A percentile compares a stretch with the other conserved stretches of the same genome.
Conservation (phyloP, 2,113 vertebrate species). For the Hassar affinis region DNA sequence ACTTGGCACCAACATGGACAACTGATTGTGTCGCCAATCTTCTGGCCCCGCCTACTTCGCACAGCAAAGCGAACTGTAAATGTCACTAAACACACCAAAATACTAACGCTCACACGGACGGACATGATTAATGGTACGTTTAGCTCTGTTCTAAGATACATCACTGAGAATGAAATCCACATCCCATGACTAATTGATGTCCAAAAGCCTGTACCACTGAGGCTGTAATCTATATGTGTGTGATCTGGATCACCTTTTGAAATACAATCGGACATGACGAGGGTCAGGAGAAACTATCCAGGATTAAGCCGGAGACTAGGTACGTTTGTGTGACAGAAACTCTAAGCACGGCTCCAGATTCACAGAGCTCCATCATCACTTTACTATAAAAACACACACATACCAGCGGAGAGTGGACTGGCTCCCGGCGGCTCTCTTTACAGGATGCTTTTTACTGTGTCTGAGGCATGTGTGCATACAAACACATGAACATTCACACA, state of each 20-base stretch:
- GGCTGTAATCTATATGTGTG: conserved; percentile 9
- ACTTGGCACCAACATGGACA: too few species aligned
- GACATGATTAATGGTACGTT: background rate
- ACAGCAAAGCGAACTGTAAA: too few species aligned
- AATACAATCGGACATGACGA: conserved; percentile 37
- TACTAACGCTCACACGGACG: too few species aligned
- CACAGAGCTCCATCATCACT: conserved; percentile 14
- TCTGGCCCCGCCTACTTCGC: too few species aligned
- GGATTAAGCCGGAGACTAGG: background rate
- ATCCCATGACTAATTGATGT: background rate
- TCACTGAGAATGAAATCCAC: background rate
- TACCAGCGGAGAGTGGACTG: background rate
- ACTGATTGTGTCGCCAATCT: too few species aligned
- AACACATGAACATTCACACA: conserved; percentile 8
- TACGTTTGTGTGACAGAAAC: background rate
- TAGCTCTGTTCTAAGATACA: background rate
- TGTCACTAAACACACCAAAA: too few species aligned
- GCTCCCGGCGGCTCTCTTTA: background rate
- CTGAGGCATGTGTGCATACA: conserved; percentile 26
- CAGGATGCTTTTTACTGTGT: conserved; percentile 23
- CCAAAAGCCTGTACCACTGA: background rate
- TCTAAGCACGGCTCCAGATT: background rate
- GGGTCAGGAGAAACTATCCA: conserved; percentile 8
- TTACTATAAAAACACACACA: conserved; percentile 5
- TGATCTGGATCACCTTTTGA: conserved; percentile 31